Evolutionary conservation across 2,797 vertebrate genomes (phyloP).

Genomic region (Limosa lapponica): DNA sequence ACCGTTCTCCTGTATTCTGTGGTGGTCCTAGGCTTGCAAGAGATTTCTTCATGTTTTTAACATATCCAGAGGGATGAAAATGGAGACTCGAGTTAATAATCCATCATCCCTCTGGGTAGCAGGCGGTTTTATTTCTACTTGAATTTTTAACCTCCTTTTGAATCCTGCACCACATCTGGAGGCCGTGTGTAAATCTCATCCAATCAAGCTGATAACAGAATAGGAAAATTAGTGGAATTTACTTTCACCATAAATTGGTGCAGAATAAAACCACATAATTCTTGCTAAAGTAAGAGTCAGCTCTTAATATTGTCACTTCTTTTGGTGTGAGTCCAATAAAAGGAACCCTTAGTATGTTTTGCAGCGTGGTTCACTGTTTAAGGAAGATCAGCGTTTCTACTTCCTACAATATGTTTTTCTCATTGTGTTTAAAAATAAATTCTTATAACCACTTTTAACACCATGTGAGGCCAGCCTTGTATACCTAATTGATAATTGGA

Average conservation of each 20-base stretch:
- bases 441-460: not conserved
- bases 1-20: not conserved
- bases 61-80: constrained; percentile 40
- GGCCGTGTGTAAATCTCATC: constrained; percentile 11
- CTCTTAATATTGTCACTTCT: not conserved
- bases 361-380: not conserved
- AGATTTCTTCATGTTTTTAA: constrained; percentile 23
- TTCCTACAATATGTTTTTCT: not conserved
- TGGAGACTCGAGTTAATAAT: constrained; percentile 44
- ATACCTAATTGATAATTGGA: not conserved
- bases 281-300: not conserved
- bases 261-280: not conserved
- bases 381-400: not conserved
- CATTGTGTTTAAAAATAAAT: not conserved
- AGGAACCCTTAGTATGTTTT: not conserved
- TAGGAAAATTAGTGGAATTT: constrained; percentile 17
- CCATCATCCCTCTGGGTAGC: not conserved
- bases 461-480: not conserved
- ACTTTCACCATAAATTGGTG: not conserved
- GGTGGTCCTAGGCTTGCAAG: constrained; percentile 12
- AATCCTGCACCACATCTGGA: constrained; percentile 35
- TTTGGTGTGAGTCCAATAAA: not conserved
- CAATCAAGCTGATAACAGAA: constrained; percentile 26
- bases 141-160: constrained; percentile 4
- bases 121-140: not conserved